phyloP scores from a whole-genome alignment of 2,113 vertebrate species.

The Tretioscincus oriximinensis region DNA sequence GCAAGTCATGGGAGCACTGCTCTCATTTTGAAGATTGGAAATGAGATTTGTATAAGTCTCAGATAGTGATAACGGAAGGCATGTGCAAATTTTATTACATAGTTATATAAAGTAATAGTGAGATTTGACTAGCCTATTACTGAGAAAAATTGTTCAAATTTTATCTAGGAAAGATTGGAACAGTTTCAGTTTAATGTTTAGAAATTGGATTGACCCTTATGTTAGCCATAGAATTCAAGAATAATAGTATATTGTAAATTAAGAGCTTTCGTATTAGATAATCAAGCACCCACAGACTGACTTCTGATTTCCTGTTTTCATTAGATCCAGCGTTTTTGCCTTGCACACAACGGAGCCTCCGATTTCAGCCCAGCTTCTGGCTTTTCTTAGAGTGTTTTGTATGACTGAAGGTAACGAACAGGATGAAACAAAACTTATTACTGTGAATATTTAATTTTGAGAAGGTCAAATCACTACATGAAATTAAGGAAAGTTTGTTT shows the following conservation, averaged over 20 bases:
- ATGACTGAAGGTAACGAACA: constrained; percentile 91
- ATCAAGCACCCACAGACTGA: not conserved
- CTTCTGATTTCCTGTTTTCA: constrained; percentile 36
- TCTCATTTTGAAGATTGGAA: constrained; percentile 26
- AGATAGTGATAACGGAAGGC: not conserved
- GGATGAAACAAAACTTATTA: not conserved
- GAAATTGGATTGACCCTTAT: not conserved
- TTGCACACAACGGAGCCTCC: constrained; percentile 90
- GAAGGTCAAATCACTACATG: not conserved
- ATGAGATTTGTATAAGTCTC: not conserved
- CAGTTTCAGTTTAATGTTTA: not conserved
- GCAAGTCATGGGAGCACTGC: constrained; percentile 31
- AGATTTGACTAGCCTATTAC: constrained; percentile 35
- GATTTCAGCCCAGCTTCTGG: constrained; percentile 93
- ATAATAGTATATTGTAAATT: not conserved
- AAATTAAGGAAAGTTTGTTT: not conserved
- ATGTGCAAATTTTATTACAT: constrained; percentile 18
- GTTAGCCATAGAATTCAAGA: not conserved
- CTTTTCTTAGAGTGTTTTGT: constrained; percentile 97
- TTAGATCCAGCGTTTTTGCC: constrained; percentile 93
- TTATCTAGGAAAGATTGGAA: constrained; percentile 17
- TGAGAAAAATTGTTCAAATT: constrained; percentile 32
- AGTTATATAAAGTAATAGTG: constrained; percentile 40
- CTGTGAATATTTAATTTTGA: not conserved
- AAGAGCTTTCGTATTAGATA: constrained; percentile 14